These are phyloP conservation scores for Ophthalmolycus amberensis DNA, from an alignment of 2,113 vertebrate species.

Conservation along the genomic window DNA sequence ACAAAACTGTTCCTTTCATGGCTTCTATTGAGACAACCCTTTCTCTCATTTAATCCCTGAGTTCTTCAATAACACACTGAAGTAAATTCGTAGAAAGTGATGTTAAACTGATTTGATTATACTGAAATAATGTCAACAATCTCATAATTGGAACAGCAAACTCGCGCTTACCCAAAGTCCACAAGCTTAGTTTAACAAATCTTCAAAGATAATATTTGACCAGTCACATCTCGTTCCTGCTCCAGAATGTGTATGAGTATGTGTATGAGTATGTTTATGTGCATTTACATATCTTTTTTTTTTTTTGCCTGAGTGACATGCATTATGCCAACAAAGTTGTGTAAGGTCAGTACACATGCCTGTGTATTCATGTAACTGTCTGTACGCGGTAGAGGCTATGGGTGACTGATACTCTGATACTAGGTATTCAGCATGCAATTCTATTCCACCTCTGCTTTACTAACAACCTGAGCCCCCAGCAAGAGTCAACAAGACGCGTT, in stretches of 20 bases:
- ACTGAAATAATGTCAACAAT: constrained; percentile 75
- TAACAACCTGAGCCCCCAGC: constrained; percentile 48
- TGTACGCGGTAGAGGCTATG: constrained; percentile 21
- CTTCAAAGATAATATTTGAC: constrained; percentile 80
- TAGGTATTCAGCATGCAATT: constrained; percentile 27
- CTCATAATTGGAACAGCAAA: constrained; percentile 78
- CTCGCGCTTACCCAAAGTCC: constrained; percentile 70
- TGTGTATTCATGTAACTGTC: constrained; percentile 12
- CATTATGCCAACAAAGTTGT: constrained; percentile 13
- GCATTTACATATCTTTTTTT: constrained; percentile 3
- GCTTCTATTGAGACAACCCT: neutral
- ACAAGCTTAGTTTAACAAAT: constrained; percentile 74
- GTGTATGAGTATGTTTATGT: constrained; percentile 40
- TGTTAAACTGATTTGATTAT: constrained; percentile 73
- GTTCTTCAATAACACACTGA: constrained; percentile 31
- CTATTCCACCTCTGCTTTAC: constrained; percentile 50
- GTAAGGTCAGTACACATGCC: neutral
- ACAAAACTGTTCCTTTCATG: constrained; percentile 8
- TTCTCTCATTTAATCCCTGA: constrained; percentile 19
- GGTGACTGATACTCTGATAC: constrained; percentile 1
- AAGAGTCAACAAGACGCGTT: constrained; percentile 75
- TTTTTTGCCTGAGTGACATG: constrained; percentile 32
- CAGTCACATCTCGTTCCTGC: constrained; percentile 74
- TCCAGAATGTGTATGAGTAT: too few relatives aligned
- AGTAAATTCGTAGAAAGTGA: constrained; percentile 66